Conservation (phyloP, 2,797 vertebrate genomes). For the Protosalanx chinensis region DNA sequence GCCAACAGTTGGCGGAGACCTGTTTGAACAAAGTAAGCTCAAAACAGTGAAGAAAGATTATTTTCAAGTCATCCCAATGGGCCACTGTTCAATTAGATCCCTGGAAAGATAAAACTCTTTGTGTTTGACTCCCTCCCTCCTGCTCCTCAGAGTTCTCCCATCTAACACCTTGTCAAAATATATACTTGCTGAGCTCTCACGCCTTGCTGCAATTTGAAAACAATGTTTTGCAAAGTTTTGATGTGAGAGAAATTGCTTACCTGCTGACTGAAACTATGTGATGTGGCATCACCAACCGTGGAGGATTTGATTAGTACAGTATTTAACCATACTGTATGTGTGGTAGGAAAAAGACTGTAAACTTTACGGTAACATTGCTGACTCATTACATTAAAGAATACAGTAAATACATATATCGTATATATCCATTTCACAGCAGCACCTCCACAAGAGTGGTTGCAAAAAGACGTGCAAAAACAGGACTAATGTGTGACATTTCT, state of each 20-base stretch:
- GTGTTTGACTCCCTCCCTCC: slow-evolving; percentile 6
- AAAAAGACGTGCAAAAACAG: neutral
- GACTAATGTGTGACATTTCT: neutral
- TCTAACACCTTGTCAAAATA: slow-evolving; percentile 22
- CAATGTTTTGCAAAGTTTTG: neutral
- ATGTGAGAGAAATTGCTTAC: slow-evolving; percentile 1
- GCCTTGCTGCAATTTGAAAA: slow-evolving; percentile 1
- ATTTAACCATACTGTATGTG: neutral
- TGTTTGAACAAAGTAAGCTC: slow-evolving; percentile 35
- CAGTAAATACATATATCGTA: too few relatives aligned
- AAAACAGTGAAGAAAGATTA: slow-evolving; percentile 25
- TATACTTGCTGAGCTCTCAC: slow-evolving; percentile 7
- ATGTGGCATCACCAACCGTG: neutral
- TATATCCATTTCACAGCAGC: too few relatives aligned
- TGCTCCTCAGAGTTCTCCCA: slow-evolving; percentile 8
- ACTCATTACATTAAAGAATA: neutral
- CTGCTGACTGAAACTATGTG: neutral
- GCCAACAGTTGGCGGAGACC: slow-evolving; percentile 28
- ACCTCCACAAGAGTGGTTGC: too few relatives aligned
- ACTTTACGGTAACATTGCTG: neutral
- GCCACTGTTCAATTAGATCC: slow-evolving; percentile 27
- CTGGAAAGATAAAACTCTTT: slow-evolving; percentile 24
- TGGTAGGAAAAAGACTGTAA: too few relatives aligned
- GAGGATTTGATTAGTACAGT: neutral
- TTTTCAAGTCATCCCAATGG: slow-evolving; percentile 37